phyloP scores from a whole-genome alignment of 2,888 invertebrate species.

The Malthinus seriepunctatus region DNA sequence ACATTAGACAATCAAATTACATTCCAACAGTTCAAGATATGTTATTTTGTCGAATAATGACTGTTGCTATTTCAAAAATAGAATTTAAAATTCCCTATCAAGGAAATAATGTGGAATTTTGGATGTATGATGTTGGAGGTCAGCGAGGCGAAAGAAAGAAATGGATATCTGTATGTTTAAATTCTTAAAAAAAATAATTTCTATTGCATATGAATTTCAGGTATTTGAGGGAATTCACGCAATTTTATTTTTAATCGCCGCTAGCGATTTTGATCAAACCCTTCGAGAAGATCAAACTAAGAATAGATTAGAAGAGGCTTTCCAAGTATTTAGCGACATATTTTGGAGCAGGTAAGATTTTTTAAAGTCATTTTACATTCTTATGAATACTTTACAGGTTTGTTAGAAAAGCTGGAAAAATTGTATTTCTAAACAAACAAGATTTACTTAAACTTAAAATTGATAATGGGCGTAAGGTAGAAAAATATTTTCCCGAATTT shows the following conservation, averaged over 20 bases:
- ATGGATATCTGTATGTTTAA: constrained; percentile 71
- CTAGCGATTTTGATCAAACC: constrained; percentile 79
- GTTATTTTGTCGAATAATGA: constrained; percentile 73
- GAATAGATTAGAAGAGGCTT: constrained; percentile 73
- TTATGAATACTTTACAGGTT: constrained; percentile 58
- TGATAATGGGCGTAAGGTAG: constrained; percentile 65
- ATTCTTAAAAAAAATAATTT: background rate
- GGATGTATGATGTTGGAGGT: constrained; percentile 86
- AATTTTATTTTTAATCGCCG: constrained; percentile 78
- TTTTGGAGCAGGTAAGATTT: constrained; percentile 70
- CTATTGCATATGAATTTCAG: constrained; percentile 46
- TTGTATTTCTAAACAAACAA: constrained; percentile 83
- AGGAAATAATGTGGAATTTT: constrained; percentile 71
- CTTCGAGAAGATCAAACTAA: constrained; percentile 70
- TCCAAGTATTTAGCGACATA: constrained; percentile 73
- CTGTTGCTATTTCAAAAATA: constrained; percentile 74
- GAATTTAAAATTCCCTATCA: constrained; percentile 74
- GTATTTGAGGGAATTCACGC: constrained; percentile 83
- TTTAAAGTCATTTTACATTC: background rate
- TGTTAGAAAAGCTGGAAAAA: constrained; percentile 73
- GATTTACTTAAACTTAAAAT: constrained; percentile 75
- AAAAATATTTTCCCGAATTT: constrained; percentile 70
- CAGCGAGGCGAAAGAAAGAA: constrained; percentile 80
- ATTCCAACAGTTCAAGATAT: constrained; percentile 78
- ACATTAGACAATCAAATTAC: constrained; percentile 66